Evolutionary conservation across 2,888 invertebrate species (phyloP), one percentile per base, ranked within the genome.

Genomic region (Drosophila sordidula): DNA sequence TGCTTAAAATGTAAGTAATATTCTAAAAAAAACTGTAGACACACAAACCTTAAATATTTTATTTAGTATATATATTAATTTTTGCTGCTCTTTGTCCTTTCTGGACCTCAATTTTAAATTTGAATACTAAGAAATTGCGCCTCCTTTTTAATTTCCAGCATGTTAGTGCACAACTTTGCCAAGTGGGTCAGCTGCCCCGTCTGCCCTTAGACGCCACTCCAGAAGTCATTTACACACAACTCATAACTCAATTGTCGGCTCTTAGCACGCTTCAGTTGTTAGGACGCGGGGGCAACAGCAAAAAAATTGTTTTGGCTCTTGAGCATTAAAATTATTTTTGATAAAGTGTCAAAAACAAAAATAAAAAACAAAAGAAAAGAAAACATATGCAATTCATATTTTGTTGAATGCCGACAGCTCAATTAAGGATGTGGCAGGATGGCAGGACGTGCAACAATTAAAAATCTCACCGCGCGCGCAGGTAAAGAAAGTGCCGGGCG

Each of bases 261-360:
- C 73, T 67, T 59, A 71, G 34, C 80, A 84, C 82, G 82, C 82
- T 80, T 84, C 85, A 78, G 74, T 63, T 78, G 74, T 36, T 62
- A 36, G 32, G 34, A 11, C 22, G 41, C 18, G 52, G 36, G n/a
- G 49, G 44, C 6, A 32, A 22, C n/a, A 12, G 18, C 6, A 44
- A 12, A 34, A 9, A 44, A 63, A 64, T 56, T 67, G 39, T 64
- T 59, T 64, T 58, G 50, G 42, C 70, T 42, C 29, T 68, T 64
- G 44, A 61, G 55, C 70, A 80, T 82, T 80, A 29, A 68, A 70
- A 70, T 73, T 14, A 22, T 63, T 65, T 38, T 63, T 69, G 49
- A 61, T 61, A 71, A 84, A 78, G 87, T 86, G 85, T 82, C 87
- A 77, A 82, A 80, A 80, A 72, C 5, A 38, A 14, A 32, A 9